Percentiles rank a stretch among this genome's conserved stretches.
Conservation (phyloP, 1,140 invertebrate genomes). For the Acromyrmex echinatior region DNA sequence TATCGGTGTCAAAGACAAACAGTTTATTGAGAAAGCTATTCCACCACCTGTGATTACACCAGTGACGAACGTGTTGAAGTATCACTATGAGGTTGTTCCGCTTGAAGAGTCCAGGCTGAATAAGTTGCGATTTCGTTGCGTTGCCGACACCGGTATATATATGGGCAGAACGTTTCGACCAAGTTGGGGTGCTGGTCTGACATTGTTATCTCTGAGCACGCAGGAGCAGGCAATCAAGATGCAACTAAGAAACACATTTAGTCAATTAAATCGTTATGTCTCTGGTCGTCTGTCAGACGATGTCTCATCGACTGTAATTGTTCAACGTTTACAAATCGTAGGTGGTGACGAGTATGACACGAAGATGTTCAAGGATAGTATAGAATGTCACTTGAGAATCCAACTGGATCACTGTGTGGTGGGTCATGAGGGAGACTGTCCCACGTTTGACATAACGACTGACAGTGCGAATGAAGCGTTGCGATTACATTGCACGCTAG, state of each 20-base stretch:
- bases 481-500: slow-evolving; percentile 86
- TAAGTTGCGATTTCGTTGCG: slow-evolving; percentile 86
- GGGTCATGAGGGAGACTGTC: slow-evolving; percentile 85
- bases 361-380: slow-evolving; percentile 81
- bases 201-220: slow-evolving; percentile 87
- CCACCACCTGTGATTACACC: slow-evolving; percentile 67
- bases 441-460: slow-evolving; percentile 81
- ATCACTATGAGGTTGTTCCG: slow-evolving; percentile 84
- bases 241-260: slow-evolving; percentile 78
- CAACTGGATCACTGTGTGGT: slow-evolving; percentile 85
- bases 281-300: slow-evolving; percentile 78
- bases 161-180: slow-evolving; percentile 90
- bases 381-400: slow-evolving; percentile 87
- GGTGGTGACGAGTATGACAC: slow-evolving; percentile 80
- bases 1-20: background rate
- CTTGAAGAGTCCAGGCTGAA: slow-evolving; percentile 84
- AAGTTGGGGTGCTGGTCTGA: slow-evolving; percentile 91
- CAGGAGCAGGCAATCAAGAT: slow-evolving; percentile 79
- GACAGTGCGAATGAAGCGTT: slow-evolving; percentile 80
- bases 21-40: background rate
- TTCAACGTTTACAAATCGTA: slow-evolving; percentile 83
- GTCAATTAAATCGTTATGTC: slow-evolving; percentile 79
- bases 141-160: slow-evolving; percentile 90
- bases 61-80: slow-evolving; percentile 82
- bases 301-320: slow-evolving; percentile 81